Evolutionary conservation across 2,113 vertebrate genomes (phyloP).

Genomic region (Illadopsis cleaveri): DNA sequence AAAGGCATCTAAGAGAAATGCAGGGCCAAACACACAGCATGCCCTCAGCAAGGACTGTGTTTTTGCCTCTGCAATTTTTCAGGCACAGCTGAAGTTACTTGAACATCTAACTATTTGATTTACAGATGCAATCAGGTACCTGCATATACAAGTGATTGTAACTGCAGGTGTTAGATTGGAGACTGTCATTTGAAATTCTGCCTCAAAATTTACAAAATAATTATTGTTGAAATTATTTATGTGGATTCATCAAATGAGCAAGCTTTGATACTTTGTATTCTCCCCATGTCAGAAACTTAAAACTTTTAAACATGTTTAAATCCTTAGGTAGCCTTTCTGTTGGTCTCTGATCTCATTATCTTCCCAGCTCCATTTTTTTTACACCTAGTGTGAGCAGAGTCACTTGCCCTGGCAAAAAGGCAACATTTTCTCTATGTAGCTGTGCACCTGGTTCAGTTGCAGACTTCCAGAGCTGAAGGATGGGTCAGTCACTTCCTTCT

Average conservation of each 20-base stretch:
- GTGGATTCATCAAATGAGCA: neutral
- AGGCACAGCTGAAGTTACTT: neutral
- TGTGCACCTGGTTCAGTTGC: neutral
- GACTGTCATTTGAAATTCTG: neutral
- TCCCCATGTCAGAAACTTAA: neutral
- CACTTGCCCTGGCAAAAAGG: neutral
- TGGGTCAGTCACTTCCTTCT: neutral
- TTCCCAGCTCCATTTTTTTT: neutral
- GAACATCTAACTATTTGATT: slow-evolving; percentile 30
- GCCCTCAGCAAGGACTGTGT: neutral
- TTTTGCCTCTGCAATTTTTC: neutral
- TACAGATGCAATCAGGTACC: slow-evolving; percentile 55
- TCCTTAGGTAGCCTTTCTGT: neutral
- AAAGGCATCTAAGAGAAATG: neutral
- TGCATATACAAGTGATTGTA: slow-evolving; percentile 39
- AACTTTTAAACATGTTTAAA: neutral
- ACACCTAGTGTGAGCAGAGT: neutral
- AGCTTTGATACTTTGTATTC: neutral
- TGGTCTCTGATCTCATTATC: neutral
- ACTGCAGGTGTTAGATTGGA: slow-evolving; percentile 41
- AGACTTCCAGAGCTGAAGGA: neutral
- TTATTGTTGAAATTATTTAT: neutral
- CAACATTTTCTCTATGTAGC: neutral
- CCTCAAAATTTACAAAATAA: slow-evolving; percentile 16
- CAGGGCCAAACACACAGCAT: neutral